These are phyloP conservation scores for Dermatophagoides farinae DNA, from an alignment of 1,140 invertebrate genomes.

Conservation along the genomic window DNA sequence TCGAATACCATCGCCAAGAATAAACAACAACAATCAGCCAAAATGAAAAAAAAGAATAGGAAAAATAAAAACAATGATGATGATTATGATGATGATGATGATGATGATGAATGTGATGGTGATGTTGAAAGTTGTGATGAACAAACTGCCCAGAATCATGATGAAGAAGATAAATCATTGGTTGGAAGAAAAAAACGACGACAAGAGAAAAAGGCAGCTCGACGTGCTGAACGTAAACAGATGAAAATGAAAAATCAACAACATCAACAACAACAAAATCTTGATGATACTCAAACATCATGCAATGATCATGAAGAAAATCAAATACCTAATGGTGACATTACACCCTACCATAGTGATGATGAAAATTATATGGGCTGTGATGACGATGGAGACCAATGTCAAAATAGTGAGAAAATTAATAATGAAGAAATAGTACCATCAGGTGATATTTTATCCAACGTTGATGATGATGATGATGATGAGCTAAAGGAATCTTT, in stretches of 20 bases:
- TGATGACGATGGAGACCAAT: no score
- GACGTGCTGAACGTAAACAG: neutral
- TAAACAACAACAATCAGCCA: neutral
- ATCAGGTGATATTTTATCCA: no score
- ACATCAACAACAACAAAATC: slow-evolving; percentile 2
- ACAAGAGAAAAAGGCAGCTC: slow-evolving; percentile 7
- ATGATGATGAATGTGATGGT: neutral
- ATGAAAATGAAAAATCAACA: neutral
- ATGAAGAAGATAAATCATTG: neutral
- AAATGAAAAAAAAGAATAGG: neutral
- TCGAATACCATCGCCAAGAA: neutral
- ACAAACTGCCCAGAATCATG: neutral
- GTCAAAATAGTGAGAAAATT: no score
- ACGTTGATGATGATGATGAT: neutral
- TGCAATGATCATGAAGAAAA: no score
- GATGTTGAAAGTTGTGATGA: neutral
- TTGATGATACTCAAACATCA: neutral
- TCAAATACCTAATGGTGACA: no score
- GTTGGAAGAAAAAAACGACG: neutral
- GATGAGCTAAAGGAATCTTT: neutral
- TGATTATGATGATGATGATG: neutral
- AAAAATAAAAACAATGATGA: neutral
- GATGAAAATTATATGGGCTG: no score
- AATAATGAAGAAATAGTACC: no score
- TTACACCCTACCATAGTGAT: neutral